Evolutionary conservation across 2,888 invertebrate genomes (phyloP).

Genomic region (Phalangium opilio): DNA sequence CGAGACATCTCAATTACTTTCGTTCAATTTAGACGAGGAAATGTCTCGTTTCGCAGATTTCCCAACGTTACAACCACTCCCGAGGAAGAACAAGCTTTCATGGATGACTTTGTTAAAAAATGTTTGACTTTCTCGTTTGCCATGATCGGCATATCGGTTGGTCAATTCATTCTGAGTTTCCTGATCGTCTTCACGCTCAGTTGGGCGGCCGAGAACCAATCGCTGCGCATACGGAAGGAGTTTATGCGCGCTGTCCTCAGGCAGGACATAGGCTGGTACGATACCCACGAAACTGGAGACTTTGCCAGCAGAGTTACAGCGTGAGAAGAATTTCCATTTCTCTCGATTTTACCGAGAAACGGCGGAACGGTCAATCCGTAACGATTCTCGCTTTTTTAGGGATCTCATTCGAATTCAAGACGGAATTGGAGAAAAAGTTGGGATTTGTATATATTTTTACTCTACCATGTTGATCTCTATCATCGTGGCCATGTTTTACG

Average conservation of each 20-base stretch:
- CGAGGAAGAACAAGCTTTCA: too few species aligned
- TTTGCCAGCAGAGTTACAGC: constrained; percentile 37
- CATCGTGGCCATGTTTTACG: constrained; percentile 53
- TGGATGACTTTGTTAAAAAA: too few species aligned
- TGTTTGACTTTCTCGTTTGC: too few species aligned
- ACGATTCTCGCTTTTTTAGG: constrained; percentile 5
- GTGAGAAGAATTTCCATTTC: constrained; percentile 25
- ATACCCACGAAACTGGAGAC: constrained; percentile 34
- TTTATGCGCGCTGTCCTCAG: constrained; percentile 33
- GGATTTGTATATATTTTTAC: constrained; percentile 53
- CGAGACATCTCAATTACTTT: too few species aligned
- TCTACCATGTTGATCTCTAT: constrained; percentile 50
- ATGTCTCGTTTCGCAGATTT: too few species aligned
- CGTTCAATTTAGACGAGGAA: too few species aligned
- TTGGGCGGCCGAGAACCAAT: constrained; percentile 28
- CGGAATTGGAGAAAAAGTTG: constrained; percentile 66
- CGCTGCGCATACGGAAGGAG: constrained; percentile 32
- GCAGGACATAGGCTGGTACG: constrained; percentile 35
- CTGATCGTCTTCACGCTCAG: constrained; percentile 13
- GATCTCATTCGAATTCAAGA: constrained; percentile 54
- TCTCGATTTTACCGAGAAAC: too few species aligned
- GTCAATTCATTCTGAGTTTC: constrained; percentile 11
- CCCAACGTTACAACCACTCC: too few species aligned
- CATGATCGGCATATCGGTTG: too few species aligned
- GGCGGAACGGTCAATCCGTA: too few species aligned